Conservation (phyloP, 2,888 invertebrate genomes). For the Lepas anatifera region DNA sequence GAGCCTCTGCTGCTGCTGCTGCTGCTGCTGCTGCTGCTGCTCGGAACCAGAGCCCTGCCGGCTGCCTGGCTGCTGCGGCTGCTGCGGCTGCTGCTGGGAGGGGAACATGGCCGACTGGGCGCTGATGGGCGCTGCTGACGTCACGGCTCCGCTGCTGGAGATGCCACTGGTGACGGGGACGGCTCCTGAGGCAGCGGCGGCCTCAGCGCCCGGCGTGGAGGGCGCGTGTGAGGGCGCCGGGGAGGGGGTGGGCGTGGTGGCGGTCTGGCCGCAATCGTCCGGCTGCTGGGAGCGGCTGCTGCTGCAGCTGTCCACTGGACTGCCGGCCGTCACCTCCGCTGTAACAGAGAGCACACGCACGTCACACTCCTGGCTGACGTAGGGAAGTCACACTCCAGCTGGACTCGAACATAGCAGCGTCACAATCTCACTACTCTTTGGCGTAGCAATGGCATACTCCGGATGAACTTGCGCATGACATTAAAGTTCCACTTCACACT, state of each 20-base stretch:
- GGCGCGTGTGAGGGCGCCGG: conserved; percentile 29
- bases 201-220: conserved; percentile 20
- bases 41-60: conserved; percentile 42
- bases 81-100: conserved; percentile 17
- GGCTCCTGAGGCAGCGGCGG: no score
- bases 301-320: conserved; percentile 35
- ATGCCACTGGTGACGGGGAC: no score
- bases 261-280: no score
- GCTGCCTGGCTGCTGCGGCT: conserved; percentile 20
- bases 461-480: no score
- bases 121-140: conserved; percentile 15
- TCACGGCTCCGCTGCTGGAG: no score
- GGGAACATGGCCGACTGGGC: background rate
- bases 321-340: conserved; percentile 60
- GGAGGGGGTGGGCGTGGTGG: conserved; percentile 46
- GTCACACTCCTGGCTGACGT: conserved; percentile 21
- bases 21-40: conserved; percentile 28
- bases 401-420: background rate
- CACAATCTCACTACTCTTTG: background rate
- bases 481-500: no score
- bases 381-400: background rate
- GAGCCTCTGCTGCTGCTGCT: conserved; percentile 29
- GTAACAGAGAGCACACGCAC: conserved; percentile 30
- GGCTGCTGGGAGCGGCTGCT: conserved; percentile 17
- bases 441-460: no score